These are phyloP conservation scores for Gadus chalcogrammus DNA, from an alignment of 2,113 vertebrate genomes.

Conservation along the genomic window DNA sequence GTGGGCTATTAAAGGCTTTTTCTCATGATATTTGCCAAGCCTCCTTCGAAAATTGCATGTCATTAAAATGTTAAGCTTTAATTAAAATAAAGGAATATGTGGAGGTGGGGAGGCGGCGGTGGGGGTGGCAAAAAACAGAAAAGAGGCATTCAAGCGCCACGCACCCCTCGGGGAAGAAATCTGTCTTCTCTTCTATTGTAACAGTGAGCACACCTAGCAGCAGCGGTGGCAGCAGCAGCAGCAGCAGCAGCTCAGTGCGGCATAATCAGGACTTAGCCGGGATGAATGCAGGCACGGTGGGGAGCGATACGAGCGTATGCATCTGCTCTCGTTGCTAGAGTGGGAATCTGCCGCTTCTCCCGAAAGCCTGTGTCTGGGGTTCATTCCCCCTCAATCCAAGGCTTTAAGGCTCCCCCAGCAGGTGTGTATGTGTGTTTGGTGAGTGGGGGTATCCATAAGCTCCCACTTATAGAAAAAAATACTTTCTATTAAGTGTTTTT, in stretches of 20 bases:
- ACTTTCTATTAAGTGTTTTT: no score
- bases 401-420: conserved; percentile 53
- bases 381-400: conserved; percentile 22
- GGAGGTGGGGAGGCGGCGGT: not conserved
- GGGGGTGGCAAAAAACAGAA: conserved; percentile 14
- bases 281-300: conserved; percentile 67
- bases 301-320: conserved; percentile 49
- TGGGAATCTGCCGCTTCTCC: conserved; percentile 50
- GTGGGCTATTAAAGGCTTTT: conserved; percentile 20
- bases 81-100: conserved; percentile 61
- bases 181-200: conserved; percentile 68
- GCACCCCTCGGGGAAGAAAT: conserved; percentile 49
- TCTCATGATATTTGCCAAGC: conserved; percentile 59
- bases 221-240: not conserved
- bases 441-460: conserved; percentile 39
- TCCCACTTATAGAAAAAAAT: conserved; percentile 36
- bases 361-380: conserved; percentile 29
- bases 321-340: conserved; percentile 42
- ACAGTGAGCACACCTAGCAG: conserved; percentile 66
- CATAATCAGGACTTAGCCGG: conserved; percentile 70
- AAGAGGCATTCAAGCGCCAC: conserved; percentile 41
- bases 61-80: conserved; percentile 67
- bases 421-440: conserved; percentile 6
- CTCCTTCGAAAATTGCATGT: conserved; percentile 44
- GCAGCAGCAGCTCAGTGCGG: conserved; percentile 40